phyloP scores from a whole-genome alignment of 2,888 invertebrate genomes.

The Amphiduros pacificus region DNA sequence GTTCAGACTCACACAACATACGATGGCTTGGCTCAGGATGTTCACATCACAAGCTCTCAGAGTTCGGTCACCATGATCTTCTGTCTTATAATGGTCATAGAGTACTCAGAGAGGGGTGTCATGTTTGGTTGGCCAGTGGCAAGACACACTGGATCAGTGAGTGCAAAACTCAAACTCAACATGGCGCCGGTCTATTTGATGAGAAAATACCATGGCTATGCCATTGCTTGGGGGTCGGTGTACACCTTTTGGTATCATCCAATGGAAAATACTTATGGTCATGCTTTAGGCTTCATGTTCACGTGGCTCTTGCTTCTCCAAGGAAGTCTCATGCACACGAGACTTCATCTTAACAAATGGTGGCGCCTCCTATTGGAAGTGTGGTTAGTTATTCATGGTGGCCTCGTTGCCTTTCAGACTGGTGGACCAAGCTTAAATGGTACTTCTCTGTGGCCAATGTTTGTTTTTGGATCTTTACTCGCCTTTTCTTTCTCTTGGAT shows the following conservation, averaged over 20 bases:
- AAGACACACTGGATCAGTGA: background rate
- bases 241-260: slow-evolving; percentile 37
- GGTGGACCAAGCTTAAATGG: slow-evolving; percentile 29
- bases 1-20: slow-evolving; percentile 34
- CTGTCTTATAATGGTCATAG: slow-evolving; percentile 30
- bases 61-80: slow-evolving; percentile 31
- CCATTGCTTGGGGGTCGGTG: slow-evolving; percentile 30
- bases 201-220: slow-evolving; percentile 33
- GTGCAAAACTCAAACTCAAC: slow-evolving; percentile 14
- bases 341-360: slow-evolving; percentile 30
- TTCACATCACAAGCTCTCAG: slow-evolving; percentile 28
- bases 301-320: slow-evolving; percentile 33
- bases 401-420: slow-evolving; percentile 32
- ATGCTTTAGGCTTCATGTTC: slow-evolving; percentile 30
- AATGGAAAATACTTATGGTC: slow-evolving; percentile 35
- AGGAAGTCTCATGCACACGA: slow-evolving; percentile 29
- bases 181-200: slow-evolving; percentile 25
- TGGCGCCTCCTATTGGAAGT: slow-evolving; percentile 29
- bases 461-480: slow-evolving; percentile 28
- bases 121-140: slow-evolving; percentile 32
- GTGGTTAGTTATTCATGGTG: slow-evolving; percentile 29
- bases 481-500: slow-evolving; percentile 22
- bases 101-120: slow-evolving; percentile 33
- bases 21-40: slow-evolving; percentile 31
- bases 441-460: slow-evolving; percentile 35